Conservation (phyloP, 2,888 invertebrate species). For the Cheiracanthium punctorium region DNA sequence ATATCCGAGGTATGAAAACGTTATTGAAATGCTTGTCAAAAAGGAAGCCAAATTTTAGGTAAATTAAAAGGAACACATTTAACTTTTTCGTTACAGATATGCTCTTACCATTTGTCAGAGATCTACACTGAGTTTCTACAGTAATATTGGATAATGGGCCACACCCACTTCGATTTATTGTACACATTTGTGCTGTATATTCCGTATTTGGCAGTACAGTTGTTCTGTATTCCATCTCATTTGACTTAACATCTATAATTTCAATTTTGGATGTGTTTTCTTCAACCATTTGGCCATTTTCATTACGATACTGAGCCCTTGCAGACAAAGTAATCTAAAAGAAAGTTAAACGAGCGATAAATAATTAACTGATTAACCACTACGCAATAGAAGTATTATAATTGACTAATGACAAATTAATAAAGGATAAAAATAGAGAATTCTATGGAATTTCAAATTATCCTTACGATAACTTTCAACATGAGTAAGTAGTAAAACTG, state of each 20-base stretch:
- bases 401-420: no score
- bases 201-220: constrained; percentile 83
- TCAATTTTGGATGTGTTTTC: constrained; percentile 69
- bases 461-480: no score
- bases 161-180: constrained; percentile 80
- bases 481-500: no score
- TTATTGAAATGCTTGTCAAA: no score
- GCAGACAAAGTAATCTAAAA: constrained; percentile 68
- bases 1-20: no score
- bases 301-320: constrained; percentile 66
- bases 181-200: constrained; percentile 81
- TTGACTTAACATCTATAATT: constrained; percentile 60
- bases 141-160: constrained; percentile 79
- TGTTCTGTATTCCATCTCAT: constrained; percentile 51
- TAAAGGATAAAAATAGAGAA: no score
- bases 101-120: constrained; percentile 79
- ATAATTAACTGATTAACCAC: constrained; percentile 80
- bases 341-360: neutral
- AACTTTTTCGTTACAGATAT: no score
- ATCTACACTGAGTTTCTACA: constrained; percentile 80
- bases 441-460: no score
- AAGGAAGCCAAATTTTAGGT: no score
- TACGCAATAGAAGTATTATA: no score
- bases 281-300: constrained; percentile 69
- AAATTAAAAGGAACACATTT: no score